phyloP scores from a whole-genome alignment of 2,797 vertebrate genomes.

The Triplophysa bombifrons region DNA sequence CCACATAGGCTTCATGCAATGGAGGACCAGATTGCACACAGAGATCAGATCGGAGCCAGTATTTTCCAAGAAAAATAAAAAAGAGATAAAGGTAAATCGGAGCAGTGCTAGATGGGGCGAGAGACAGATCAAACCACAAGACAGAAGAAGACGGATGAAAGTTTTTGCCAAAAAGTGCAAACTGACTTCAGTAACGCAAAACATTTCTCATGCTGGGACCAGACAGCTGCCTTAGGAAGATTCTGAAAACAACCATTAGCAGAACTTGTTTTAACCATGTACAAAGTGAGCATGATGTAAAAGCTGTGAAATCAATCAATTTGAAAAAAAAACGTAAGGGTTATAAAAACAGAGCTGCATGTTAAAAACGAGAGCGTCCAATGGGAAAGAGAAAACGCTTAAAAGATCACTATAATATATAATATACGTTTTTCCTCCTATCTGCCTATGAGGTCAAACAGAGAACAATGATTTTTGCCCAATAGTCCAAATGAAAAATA shows the following conservation, averaged over 20 bases:
- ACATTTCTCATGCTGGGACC: conserved; percentile 14
- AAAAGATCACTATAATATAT: background rate
- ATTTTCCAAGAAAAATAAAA: background rate
- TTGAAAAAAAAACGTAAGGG: conserved; percentile 12
- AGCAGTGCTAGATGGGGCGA: conserved; percentile 1
- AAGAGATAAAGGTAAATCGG: background rate
- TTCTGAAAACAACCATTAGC: conserved; percentile 24
- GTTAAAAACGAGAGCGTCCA: background rate
- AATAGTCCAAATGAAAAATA: too few relatives aligned
- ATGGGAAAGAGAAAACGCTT: background rate
- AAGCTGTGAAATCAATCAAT: conserved; percentile 34
- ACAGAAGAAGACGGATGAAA: conserved; percentile 4
- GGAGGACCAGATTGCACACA: conserved; percentile 1
- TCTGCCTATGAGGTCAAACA: background rate
- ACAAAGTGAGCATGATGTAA: conserved; percentile 38
- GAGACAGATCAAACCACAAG: conserved; percentile 10
- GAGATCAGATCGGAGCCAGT: background rate
- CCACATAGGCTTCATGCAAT: conserved; percentile 33
- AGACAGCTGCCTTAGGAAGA: background rate
- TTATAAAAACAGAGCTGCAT: background rate
- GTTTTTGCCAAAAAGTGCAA: conserved; percentile 24
- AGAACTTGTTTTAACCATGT: conserved; percentile 30
- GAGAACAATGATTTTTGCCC: background rate
- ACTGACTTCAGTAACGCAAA: background rate
- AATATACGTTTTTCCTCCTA: background rate